Base-by-base conservation (phyloP, 2,113 vertebrate genomes). In the Saccopteryx leptura region DNA sequence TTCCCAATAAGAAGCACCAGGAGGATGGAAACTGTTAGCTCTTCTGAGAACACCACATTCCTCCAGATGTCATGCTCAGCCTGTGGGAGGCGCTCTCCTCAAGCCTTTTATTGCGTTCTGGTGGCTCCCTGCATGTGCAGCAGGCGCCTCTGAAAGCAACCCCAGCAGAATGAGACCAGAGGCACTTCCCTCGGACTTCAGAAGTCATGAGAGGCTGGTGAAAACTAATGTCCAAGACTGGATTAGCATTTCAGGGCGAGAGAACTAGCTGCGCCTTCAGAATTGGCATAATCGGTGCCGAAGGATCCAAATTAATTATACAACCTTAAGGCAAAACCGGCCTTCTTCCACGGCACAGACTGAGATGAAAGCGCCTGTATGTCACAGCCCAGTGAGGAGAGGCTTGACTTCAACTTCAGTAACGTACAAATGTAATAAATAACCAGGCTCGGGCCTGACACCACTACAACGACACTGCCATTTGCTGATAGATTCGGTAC, bases 61-160 rank as follows among this genome's bases (percentile, higher is more conserved):
- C 7, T 56, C 56, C 54, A 0, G 52, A 58, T 28, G 2, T 2
- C 56, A 19, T 0, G 0, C 4, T 23, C 0, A 1, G 26, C 63
- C 58, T 21, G 33, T 17, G 0, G 1, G 17, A 26, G 23, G 21
- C 8, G 21, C 52, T 58, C 79, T 68, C 9, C 10, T 58, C 2
- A 0, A 8, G 7, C 31, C 48, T 46, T 26, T 9, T n/a, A 9
- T 39, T 56, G 72, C 5, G 6, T 48, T 54, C 58, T 4, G 26
- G 18, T 4, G 6, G n/a, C 28, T 46, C 61, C 79, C 39, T 7
- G 7, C 33, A 66, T 2, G 0, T 7, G 19, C 33, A 13, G 23
- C 18, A 48, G 7, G 39, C 31, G 0, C 17, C n/a, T 4, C 56
- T 7, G 56, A 82, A n/a, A 10, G 11, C 24, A 12, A 9, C 2